Percentiles rank a stretch among this genome's conserved stretches.
Evolutionary conservation across 2,888 invertebrate genomes (phyloP).

Genomic region (Troglohyphantes excavatus): DNA sequence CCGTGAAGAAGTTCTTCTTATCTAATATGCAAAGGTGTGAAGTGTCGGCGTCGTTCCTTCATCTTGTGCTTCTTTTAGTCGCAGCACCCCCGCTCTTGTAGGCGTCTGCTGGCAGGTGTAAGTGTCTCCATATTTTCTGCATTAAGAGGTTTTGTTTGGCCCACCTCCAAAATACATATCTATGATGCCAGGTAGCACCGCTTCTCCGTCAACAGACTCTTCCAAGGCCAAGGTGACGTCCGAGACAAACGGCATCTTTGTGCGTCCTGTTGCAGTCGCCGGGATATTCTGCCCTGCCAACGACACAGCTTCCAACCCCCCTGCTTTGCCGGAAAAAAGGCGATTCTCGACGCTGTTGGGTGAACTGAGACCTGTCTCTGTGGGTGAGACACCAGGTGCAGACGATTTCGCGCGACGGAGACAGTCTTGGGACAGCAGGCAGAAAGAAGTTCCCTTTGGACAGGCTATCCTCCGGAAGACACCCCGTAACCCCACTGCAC

Average conservation of each 20-base stretch:
- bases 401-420: conserved; percentile 63
- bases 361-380: conserved; percentile 43
- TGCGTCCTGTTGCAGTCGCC: conserved; percentile 71
- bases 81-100: conserved; percentile 46
- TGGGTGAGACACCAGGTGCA: conserved; percentile 15
- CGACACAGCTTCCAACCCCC: conserved; percentile 25
- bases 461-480: conserved; percentile 60
- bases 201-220: conserved; percentile 34
- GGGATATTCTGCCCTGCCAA: conserved; percentile 63
- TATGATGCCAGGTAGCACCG: conserved; percentile 71
- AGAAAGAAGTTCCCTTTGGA: conserved; percentile 55
- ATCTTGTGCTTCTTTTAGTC: conserved; percentile 55
- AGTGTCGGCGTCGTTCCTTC: conserved; percentile 20
- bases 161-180: conserved; percentile 49
- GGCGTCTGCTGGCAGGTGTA: conserved; percentile 73
- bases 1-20: background rate
- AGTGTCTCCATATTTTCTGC: conserved; percentile 71
- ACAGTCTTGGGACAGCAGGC: conserved; percentile 56
- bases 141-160: conserved; percentile 66
- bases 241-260: conserved; percentile 62
- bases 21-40: conserved; percentile 42
- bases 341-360: conserved; percentile 66
- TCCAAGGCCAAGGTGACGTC: conserved; percentile 65
- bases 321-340: conserved; percentile 65
- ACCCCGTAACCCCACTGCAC: conserved; percentile 20